These are phyloP conservation scores for Helogale parvula DNA, from an alignment of 2,113 vertebrate species.

Conservation along the genomic window DNA sequence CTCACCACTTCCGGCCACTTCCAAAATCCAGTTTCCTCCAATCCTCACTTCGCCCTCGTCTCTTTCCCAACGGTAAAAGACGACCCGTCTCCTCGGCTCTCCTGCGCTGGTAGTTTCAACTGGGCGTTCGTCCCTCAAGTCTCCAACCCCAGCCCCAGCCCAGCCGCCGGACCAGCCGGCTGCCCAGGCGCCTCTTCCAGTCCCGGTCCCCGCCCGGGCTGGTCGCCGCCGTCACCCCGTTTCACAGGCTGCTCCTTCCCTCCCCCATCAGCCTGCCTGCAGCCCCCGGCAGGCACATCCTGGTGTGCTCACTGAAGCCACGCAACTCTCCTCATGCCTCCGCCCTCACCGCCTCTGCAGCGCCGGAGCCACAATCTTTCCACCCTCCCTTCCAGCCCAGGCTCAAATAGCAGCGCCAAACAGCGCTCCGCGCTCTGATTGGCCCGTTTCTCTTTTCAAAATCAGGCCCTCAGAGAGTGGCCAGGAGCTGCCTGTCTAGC, in stretches of 20 bases:
- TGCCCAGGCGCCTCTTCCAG: conserved; percentile 31
- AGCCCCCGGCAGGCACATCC: not conserved
- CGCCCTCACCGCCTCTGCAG: not conserved
- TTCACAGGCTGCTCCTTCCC: not conserved
- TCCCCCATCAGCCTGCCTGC: conserved; percentile 16
- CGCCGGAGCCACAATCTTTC: fast-evolving
- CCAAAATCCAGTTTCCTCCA: not conserved
- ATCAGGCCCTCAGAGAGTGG: conserved; percentile 68
- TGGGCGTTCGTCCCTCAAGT: too few relatives aligned
- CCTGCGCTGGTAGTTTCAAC: fast-evolving
- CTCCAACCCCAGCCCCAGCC: not conserved
- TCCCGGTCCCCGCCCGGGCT: conserved; percentile 78
- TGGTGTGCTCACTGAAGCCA: not conserved
- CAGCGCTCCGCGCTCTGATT: conserved; percentile 74
- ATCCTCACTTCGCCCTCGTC: not conserved
- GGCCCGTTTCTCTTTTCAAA: conserved; percentile 79
- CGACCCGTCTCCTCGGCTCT: not conserved
- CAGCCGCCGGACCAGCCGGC: conserved; percentile 69
- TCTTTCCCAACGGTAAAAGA: not conserved
- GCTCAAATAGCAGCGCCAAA: conserved; percentile 82
- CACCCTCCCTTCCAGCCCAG: fast-evolving
- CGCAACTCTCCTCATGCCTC: not conserved
- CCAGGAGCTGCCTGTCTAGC: conserved; percentile 50
- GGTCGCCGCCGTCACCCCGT: conserved; percentile 60
- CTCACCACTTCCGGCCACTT: conserved; percentile 22